Conservation (phyloP, 1,140 invertebrate genomes). For the Atta texana region DNA sequence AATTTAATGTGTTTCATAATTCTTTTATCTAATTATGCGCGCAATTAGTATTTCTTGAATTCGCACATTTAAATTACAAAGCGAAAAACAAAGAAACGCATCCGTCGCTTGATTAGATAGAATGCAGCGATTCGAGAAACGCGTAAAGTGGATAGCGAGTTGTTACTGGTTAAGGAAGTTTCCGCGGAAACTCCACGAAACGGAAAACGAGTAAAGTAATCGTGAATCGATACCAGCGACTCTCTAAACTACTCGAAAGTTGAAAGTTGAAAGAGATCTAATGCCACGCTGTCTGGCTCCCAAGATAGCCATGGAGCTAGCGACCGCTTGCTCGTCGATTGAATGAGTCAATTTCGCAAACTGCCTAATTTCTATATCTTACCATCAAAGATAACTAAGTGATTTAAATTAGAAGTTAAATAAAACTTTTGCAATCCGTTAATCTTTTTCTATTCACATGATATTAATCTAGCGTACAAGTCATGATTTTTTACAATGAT, state of each 20-base stretch:
- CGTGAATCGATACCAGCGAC: conserved; percentile 47
- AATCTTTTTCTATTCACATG: background rate
- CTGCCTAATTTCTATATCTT: background rate
- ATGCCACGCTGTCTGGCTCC: conserved; percentile 35
- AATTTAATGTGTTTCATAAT: background rate
- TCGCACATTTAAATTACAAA: background rate
- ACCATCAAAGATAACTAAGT: background rate
- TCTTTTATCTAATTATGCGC: background rate
- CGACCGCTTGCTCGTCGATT: conserved; percentile 15
- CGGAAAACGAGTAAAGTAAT: conserved; percentile 63
- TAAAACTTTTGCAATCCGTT: background rate
- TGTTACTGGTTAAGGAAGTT: conserved; percentile 48
- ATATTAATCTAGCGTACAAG: too few relatives aligned
- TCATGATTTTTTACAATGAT: background rate
- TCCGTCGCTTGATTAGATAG: conserved; percentile 48
- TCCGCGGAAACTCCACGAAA: conserved; percentile 45
- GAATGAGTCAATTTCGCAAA: conserved; percentile 39
- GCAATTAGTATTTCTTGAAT: background rate
- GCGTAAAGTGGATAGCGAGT: conserved; percentile 52
- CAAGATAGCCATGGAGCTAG: conserved; percentile 13
- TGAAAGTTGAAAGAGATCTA: conserved; percentile 57
- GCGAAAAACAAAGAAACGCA: background rate
- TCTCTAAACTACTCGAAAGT: conserved; percentile 59
- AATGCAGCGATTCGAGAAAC: conserved; percentile 44
- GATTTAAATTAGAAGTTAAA: background rate